Conservation (phyloP, 2,113 vertebrate species). For the Chascanopsetta lugubris region DNA sequence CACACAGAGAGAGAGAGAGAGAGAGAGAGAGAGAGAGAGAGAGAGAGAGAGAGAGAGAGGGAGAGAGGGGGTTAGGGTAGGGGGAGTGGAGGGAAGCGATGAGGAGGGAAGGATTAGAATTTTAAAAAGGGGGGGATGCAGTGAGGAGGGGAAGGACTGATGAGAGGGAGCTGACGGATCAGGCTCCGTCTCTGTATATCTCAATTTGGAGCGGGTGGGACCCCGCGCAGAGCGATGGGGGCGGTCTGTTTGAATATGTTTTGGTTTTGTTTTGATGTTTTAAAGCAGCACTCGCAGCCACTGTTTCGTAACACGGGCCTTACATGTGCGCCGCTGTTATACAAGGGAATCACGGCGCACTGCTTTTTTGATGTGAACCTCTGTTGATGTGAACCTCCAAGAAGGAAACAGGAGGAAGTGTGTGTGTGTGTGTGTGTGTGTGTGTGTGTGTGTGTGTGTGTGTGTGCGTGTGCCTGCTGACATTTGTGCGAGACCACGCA, state of each 20-base stretch:
- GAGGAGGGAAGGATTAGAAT: conserved; percentile 59
- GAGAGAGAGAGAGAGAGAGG: conserved; percentile 27
- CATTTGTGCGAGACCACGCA: neutral
- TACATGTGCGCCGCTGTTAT: neutral
- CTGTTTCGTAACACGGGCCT: conserved; percentile 37
- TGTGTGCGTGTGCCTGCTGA: too few species aligned
- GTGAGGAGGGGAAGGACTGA: conserved; percentile 27
- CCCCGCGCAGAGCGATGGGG: conserved; percentile 45
- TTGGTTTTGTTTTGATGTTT: too few species aligned
- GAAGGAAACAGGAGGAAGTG: neutral
- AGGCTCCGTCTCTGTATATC: conserved; percentile 44
- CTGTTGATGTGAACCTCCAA: neutral
- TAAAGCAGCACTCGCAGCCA: conserved; percentile 7
- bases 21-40: conserved; percentile 15
- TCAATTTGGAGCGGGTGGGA: conserved; percentile 43
- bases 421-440: neutral
- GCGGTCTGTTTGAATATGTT: conserved; percentile 38
- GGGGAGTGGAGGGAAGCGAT: conserved; percentile 22
- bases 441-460: too few species aligned
- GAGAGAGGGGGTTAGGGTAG: conserved; percentile 43
- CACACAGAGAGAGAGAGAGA: neutral
- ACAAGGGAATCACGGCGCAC: conserved; percentile 15
- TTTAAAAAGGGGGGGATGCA: conserved; percentile 32
- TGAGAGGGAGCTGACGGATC: conserved; percentile 31
- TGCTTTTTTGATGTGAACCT: conserved; percentile 17